phyloP scores from a whole-genome alignment of 1,140 invertebrate genomes.

The Phenacoccus solenopsis region DNA sequence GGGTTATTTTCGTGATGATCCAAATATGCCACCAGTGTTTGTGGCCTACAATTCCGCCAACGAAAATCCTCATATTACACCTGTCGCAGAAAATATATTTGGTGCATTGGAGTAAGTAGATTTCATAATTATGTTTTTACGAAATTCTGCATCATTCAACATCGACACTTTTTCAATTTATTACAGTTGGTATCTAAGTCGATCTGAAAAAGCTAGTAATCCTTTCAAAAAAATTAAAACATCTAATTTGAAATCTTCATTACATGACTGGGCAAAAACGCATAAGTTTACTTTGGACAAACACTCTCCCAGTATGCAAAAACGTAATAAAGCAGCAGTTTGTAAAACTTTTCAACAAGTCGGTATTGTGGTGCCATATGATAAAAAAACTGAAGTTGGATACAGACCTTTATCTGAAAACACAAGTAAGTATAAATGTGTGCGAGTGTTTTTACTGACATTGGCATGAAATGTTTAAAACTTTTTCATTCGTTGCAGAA shows the following conservation, averaged over 20 bases:
- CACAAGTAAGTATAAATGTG: constrained; percentile 54
- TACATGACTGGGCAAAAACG: constrained; percentile 51
- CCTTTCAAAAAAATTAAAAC: constrained; percentile 51
- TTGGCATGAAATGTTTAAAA: not conserved
- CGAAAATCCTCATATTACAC: constrained; percentile 51
- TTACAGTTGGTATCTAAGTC: constrained; percentile 46
- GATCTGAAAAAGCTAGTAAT: constrained; percentile 43
- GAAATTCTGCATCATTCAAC: constrained; percentile 24
- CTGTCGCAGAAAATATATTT: constrained; percentile 72
- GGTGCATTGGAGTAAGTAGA: constrained; percentile 56
- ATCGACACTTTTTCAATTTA: not conserved
- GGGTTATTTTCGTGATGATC: constrained; percentile 79
- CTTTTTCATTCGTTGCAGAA: not conserved
- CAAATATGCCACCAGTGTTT: constrained; percentile 56
- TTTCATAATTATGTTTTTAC: constrained; percentile 14
- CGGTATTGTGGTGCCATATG: constrained; percentile 78
- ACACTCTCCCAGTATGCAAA: constrained; percentile 35
- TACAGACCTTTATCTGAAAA: constrained; percentile 62
- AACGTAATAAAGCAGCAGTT: constrained; percentile 19
- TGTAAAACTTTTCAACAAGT: constrained; percentile 32
- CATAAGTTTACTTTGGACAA: constrained; percentile 47
- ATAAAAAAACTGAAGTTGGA: constrained; percentile 64
- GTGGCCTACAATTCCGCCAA: constrained; percentile 58
- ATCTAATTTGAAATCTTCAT: constrained; percentile 41
- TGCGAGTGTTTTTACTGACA: constrained; percentile 7